These are phyloP conservation scores for Chrysopilus asiliformis DNA, from an alignment of 2,888 invertebrate genomes.

Conservation along the genomic window DNA sequence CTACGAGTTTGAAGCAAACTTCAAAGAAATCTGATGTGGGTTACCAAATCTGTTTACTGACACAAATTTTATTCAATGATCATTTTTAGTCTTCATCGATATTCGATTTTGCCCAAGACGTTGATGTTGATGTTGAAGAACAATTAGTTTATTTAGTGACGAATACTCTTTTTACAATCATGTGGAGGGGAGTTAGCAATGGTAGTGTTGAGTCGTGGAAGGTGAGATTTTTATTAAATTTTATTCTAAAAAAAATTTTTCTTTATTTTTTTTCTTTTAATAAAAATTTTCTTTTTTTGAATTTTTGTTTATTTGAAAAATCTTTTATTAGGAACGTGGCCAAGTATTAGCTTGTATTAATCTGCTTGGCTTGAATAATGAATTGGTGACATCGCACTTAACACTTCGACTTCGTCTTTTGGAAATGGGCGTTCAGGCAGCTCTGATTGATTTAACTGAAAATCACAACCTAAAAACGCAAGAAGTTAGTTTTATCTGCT, in stretches of 20 bases:
- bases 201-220: conserved; percentile 43
- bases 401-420: conserved; percentile 42
- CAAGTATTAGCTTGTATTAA: conserved; percentile 47
- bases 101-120: conserved; percentile 29
- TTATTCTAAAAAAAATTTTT: conserved; percentile 1
- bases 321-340: conserved; percentile 37
- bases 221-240: conserved; percentile 23
- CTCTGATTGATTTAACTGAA: conserved; percentile 43
- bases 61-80: no score
- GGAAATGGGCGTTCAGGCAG: conserved; percentile 46
- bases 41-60: background rate
- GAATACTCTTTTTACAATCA: conserved; percentile 42
- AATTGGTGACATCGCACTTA: conserved; percentile 41
- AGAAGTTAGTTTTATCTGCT: no score
- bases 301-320: conserved; percentile 1
- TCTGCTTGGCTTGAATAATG: conserved; percentile 41
- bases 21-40: background rate
- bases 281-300: no score
- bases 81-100: conserved; percentile 7
- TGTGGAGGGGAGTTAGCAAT: conserved; percentile 47
- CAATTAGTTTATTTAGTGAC: conserved; percentile 44
- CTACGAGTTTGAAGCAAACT: background rate
- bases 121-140: conserved; percentile 38
- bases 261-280: conserved; percentile 1
- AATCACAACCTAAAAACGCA: conserved; percentile 36